A percentile compares a stretch with the other conserved stretches of the same genome.
Conservation (phyloP, 2,113 vertebrate genomes). For the Gavialis gangeticus region DNA sequence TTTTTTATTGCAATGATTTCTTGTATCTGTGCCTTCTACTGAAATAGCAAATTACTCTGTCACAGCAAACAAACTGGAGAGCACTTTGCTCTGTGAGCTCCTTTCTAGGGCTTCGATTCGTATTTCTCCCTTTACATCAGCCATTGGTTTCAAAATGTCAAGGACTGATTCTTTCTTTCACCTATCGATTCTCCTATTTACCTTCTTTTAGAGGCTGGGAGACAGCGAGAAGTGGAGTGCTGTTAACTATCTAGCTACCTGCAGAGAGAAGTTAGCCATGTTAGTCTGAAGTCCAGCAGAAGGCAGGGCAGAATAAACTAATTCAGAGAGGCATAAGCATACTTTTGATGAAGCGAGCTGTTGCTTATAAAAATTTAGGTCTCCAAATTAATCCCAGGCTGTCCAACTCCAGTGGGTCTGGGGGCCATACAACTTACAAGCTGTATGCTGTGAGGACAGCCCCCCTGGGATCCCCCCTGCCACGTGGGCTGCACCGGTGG, state of each 20-base stretch:
- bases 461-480: too few species aligned
- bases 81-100: neutral
- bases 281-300: too few species aligned
- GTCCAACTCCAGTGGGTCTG: too few species aligned
- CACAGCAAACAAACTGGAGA: neutral
- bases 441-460: too few species aligned
- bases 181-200: neutral
- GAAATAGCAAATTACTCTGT: neutral
- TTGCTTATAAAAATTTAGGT: too few species aligned
- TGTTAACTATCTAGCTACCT: neutral
- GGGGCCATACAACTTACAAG: too few species aligned
- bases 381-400: too few species aligned
- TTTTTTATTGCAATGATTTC: constrained; percentile 20
- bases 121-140: neutral
- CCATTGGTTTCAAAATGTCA: neutral
- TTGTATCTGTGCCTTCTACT: neutral
- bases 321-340: too few species aligned
- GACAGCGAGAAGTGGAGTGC: neutral
- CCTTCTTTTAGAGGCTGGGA: neutral
- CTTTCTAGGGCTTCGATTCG: neutral
- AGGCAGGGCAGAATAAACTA: too few species aligned
- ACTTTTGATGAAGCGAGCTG: too few species aligned
- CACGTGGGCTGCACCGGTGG: too few species aligned
- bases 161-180: neutral
- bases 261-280: too few species aligned